Evolutionary conservation across 2,113 vertebrate species (phyloP).

Genomic region (Passer domesticus): DNA sequence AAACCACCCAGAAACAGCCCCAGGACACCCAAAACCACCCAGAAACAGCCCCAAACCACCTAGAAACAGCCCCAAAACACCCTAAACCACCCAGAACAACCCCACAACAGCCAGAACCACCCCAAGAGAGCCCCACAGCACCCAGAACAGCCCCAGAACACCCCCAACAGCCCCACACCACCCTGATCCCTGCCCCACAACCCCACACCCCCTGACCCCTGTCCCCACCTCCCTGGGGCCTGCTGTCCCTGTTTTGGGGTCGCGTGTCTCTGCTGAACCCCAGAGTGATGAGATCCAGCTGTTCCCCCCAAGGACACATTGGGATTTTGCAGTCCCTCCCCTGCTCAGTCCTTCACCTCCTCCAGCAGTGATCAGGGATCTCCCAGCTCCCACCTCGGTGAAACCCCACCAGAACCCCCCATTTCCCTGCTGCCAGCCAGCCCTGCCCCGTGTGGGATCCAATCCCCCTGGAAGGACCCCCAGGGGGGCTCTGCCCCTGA

Average conservation of each 20-base stretch:
- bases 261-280: fast-evolving
- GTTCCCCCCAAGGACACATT: too few relatives aligned
- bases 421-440: background rate
- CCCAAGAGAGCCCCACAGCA: too few relatives aligned
- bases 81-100: too few relatives aligned
- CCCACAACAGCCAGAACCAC: too few relatives aligned
- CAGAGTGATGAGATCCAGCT: fast-evolving
- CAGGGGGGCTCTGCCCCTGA: fast-evolving
- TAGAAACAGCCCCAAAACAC: too few relatives aligned
- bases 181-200: fast-evolving
- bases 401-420: fast-evolving
- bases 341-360: background rate
- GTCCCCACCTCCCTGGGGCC: fast-evolving
- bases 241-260: background rate
- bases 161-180: too few relatives aligned
- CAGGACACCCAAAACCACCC: too few relatives aligned
- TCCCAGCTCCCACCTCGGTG: fast-evolving
- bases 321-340: background rate
- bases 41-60: too few relatives aligned
- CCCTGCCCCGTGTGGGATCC: background rate
- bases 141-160: too few relatives aligned
- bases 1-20: too few relatives aligned
- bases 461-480: background rate
- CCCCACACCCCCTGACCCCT: fast-evolving
- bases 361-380: background rate